Conservation (phyloP, 2,113 vertebrate genomes). For the Pandion haliaetus region DNA sequence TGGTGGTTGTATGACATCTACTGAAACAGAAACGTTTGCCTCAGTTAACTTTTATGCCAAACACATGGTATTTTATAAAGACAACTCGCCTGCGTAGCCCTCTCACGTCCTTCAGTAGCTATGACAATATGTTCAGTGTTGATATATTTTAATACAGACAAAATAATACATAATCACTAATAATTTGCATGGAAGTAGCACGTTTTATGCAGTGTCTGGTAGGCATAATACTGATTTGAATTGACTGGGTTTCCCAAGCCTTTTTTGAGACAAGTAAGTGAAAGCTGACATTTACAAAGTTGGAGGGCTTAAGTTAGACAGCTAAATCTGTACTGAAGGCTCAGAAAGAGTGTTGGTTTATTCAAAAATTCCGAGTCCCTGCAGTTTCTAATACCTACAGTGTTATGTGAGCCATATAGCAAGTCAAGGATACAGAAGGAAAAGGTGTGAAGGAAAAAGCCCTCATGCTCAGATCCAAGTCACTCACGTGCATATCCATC, state of each 20-base stretch:
- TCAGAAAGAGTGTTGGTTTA: background rate
- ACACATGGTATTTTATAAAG: conserved; percentile 57
- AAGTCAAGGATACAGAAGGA: background rate
- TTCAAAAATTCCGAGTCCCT: background rate
- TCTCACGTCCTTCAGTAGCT: conserved; percentile 28
- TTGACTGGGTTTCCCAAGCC: background rate
- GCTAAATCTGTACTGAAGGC: background rate
- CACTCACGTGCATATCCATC: background rate
- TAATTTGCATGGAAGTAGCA: conserved; percentile 46
- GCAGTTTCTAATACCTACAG: background rate
- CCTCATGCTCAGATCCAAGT: background rate
- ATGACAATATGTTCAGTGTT: conserved; percentile 62
- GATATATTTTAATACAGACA: conserved; percentile 62
- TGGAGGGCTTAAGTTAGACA: background rate
- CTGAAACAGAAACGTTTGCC: conserved; percentile 38
- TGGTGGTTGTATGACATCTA: background rate
- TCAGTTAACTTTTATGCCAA: conserved; percentile 37
- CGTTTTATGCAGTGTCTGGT: background rate
- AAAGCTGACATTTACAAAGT: background rate
- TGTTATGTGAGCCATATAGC: background rate
- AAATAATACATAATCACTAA: conserved; percentile 63
- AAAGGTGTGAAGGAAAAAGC: background rate
- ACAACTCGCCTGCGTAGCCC: background rate
- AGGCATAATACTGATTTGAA: background rate
- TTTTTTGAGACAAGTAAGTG: conserved; percentile 10